Base-by-base conservation (phyloP, 2,113 vertebrate species). In the Gobio gobio region DNA sequence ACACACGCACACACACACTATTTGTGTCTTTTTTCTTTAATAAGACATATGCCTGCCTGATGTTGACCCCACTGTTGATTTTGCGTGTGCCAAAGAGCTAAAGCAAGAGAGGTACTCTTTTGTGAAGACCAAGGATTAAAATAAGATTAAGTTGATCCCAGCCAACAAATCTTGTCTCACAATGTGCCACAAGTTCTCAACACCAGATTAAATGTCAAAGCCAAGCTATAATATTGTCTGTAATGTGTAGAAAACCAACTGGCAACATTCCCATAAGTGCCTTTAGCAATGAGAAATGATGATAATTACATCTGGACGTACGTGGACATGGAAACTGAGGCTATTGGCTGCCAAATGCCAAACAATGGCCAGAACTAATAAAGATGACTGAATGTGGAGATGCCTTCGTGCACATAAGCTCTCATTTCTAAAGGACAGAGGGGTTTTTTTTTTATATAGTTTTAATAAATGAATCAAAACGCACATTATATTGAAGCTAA, bases 221-320 rank as follows among this genome's bases (percentile, higher is more conserved):
- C 81, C 26, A 56, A 40, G 49, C 10, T 72, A 83, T 73, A 72
- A 83, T 72, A 40, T 40, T 56, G 49, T 56, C 64, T 56, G 64
- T 82, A 72, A 83, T 81, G 79, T 81, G 79, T 68, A 68, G 63
- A 81, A 81, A 49, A 81, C 47, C 66, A 83, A 56, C 49, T 83
- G 49, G 49, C 49, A 12, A 72, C 43, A 43, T 58, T 83, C 81
- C 81, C 81, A 58, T 72, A 56, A 68, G 78, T 82, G 64, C 49
- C 81, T 14, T 72, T 43, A 26, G 64, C 87, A 86, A 82, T 76
- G 85, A 90, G 84, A 86, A 83, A 84, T 85, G 43, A 66, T 85
- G 58, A 91, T 90, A 88, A 90, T 83, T 86, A 84, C 80, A 80
- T 90, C 87, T 90, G 85, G 79, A 85, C 26, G 51, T 82, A 58